Conservation (phyloP, 2,797 vertebrate genomes). For the Thunnus albacares region DNA sequence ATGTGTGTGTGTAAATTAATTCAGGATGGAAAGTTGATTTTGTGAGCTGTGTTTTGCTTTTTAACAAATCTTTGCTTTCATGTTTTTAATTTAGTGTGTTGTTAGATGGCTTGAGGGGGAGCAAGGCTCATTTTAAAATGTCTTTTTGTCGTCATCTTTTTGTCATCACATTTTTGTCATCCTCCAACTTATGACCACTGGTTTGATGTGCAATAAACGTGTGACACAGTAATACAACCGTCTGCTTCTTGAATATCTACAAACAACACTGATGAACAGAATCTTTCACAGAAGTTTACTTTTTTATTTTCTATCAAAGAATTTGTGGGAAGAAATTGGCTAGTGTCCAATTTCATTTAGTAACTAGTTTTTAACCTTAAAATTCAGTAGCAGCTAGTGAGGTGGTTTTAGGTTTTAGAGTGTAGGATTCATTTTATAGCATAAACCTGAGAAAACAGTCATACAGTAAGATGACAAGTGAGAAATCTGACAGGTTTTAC, state of each 20-base stretch:
- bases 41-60: background rate
- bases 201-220: slow-evolving; percentile 75
- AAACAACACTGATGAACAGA: background rate
- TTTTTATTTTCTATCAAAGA: background rate
- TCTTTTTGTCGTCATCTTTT: background rate
- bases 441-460: no score
- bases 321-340: background rate
- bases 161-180: slow-evolving; percentile 15
- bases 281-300: background rate
- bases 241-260: slow-evolving; percentile 19
- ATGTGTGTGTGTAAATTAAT: background rate
- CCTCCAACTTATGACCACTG: slow-evolving; percentile 15
- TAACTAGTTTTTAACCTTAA: background rate
- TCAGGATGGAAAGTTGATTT: slow-evolving; percentile 7
- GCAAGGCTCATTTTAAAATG: background rate
- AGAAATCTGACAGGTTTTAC: no score
- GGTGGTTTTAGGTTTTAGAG: background rate
- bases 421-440: no score
- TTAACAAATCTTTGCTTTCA: background rate
- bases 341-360: background rate
- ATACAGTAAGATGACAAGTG: no score
- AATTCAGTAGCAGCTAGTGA: no score
- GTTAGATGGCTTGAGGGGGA: background rate
- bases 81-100: slow-evolving; percentile 10
- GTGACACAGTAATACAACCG: slow-evolving; percentile 29